Evolutionary conservation across 2,113 vertebrate species (phyloP).

Genomic region (Peromyscus leucopus): DNA sequence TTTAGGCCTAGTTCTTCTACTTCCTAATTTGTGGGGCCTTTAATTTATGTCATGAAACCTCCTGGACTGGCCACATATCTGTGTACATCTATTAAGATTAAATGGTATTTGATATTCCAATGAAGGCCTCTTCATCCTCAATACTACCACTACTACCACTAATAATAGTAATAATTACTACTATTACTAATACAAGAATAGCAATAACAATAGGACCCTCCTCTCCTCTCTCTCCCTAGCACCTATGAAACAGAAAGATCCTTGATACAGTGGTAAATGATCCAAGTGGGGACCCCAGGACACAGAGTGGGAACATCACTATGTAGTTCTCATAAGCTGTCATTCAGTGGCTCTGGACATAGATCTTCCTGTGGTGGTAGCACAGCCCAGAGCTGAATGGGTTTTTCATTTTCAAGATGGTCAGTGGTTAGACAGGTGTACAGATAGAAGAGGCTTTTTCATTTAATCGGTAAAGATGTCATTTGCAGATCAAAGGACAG

Average conservation of each 20-base stretch:
- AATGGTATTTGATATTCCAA: neutral
- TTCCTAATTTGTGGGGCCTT: conserved; percentile 22
- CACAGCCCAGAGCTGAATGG: neutral
- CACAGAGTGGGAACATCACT: neutral
- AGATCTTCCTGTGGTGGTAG: neutral
- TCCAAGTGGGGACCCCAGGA: rapidly evolving
- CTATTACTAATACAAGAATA: neutral
- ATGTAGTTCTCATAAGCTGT: rapidly evolving
- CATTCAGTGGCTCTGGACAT: neutral
- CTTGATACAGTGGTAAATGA: neutral
- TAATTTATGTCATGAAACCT: neutral
- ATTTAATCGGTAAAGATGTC: neutral
- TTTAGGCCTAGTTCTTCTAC: neutral
- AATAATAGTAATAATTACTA: neutral
- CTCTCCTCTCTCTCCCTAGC: no score
- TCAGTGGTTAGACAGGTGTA: neutral
- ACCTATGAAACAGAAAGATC: neutral
- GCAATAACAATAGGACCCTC: neutral
- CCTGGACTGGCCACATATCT: neutral
- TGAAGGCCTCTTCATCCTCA: neutral
- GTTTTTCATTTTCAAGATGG: neutral
- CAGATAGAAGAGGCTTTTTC: neutral
- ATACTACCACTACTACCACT: neutral
- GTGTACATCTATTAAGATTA: neutral
- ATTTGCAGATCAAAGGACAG: conserved; percentile 39